Evolutionary conservation across 1,140 invertebrate species (phyloP).

Genomic region (Brachionus rubens): DNA sequence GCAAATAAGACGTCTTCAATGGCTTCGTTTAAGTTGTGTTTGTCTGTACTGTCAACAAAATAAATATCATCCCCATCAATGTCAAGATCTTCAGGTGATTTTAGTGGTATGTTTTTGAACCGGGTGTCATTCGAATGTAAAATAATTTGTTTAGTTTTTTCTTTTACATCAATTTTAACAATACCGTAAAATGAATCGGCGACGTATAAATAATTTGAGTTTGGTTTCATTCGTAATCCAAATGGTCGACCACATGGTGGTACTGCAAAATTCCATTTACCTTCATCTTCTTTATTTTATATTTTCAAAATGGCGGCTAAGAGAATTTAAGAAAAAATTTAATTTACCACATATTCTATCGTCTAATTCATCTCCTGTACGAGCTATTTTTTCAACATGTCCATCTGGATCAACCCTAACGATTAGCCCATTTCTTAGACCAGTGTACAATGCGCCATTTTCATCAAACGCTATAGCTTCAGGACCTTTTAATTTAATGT

Average conservation of each 20-base stretch:
- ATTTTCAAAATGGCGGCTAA: no score
- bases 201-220: constrained; percentile 9
- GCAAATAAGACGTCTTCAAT: constrained; percentile 9
- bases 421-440: constrained; percentile 22
- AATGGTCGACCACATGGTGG: constrained; percentile 41
- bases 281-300: constrained; percentile 4
- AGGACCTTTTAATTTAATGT: constrained; percentile 32
- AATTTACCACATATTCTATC: constrained; percentile 23
- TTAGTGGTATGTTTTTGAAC: not conserved
- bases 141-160: constrained; percentile 40
- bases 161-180: constrained; percentile 20
- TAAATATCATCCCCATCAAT: constrained; percentile 37
- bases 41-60: constrained; percentile 36
- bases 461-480: constrained; percentile 22
- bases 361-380: constrained; percentile 17
- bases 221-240: constrained; percentile 38
- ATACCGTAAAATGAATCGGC: constrained; percentile 37
- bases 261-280: constrained; percentile 3
- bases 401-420: constrained; percentile 21
- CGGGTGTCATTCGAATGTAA: constrained; percentile 23
- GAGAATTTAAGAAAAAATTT: no score
- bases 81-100: constrained; percentile 11
- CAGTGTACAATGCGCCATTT: constrained; percentile 29
- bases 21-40: constrained; percentile 14
- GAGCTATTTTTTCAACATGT: constrained; percentile 12